A percentile compares a stretch with the other conserved stretches of the same genome.
These are phyloP conservation scores for Ceyx margarethae DNA, from an alignment of 2,113 vertebrate genomes.

Conservation along the genomic window DNA sequence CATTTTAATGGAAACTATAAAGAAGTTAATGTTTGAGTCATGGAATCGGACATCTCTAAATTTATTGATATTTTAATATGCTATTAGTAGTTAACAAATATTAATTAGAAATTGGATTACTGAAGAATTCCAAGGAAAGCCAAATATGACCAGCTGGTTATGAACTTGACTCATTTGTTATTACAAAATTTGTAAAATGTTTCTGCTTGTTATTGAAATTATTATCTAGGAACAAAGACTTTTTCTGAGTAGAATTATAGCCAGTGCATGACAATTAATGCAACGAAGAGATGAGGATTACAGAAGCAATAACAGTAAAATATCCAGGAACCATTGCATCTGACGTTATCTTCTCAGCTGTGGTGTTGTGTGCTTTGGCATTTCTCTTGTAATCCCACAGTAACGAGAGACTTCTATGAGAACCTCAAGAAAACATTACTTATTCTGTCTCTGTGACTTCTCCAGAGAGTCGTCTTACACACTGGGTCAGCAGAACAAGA, in stretches of 20 bases:
- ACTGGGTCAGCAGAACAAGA: neutral
- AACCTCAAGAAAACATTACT: neutral
- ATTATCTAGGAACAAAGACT: conserved; percentile 7
- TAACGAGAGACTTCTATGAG: neutral
- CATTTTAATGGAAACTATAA: neutral
- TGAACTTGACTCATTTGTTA: neutral
- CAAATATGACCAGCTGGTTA: neutral
- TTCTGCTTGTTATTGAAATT: conserved; percentile 6
- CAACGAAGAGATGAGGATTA: conserved; percentile 28
- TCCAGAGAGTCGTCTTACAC: neutral
- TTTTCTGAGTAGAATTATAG: conserved; percentile 15
- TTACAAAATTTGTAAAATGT: neutral
- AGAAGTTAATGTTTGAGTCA: neutral
- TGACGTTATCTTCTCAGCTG: neutral
- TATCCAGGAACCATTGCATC: neutral
- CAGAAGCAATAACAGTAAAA: conserved; percentile 35
- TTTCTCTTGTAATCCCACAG: neutral
- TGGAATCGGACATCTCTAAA: neutral
- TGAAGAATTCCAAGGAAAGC: neutral
- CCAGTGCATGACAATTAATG: neutral
- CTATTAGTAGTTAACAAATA: neutral
- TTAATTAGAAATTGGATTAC: neutral
- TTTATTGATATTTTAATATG: neutral
- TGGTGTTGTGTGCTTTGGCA: conserved; percentile 18
- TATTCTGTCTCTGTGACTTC: neutral